Conservation (phyloP, 1,140 invertebrate species). For the Araneus ventricosus region DNA sequence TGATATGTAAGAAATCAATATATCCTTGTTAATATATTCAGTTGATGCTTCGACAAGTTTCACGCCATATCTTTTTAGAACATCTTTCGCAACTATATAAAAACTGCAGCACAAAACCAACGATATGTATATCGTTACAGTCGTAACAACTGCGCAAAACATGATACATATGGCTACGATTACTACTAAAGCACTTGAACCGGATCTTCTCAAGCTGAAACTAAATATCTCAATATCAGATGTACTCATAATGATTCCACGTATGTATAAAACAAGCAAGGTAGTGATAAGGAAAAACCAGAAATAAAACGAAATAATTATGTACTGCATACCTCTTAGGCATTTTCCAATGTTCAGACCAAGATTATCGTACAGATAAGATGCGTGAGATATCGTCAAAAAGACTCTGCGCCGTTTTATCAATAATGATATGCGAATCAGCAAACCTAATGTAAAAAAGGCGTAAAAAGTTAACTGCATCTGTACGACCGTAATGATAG, state of each 20-base stretch:
- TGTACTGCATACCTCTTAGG: neutral
- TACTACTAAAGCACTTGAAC: no score
- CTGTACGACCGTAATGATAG: neutral
- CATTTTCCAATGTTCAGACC: neutral
- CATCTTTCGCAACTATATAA: constrained; percentile 3
- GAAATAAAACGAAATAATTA: neutral
- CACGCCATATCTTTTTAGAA: neutral
- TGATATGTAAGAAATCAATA: neutral
- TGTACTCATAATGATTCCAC: neutral
- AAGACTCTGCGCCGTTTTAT: neutral
- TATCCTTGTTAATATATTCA: neutral
- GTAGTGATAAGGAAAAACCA: neutral
- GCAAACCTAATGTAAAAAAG: neutral
- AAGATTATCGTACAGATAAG: neutral
- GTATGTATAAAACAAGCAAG: neutral
- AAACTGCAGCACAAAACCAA: constrained; percentile 7
- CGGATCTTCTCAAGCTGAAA: neutral
- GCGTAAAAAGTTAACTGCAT: constrained; percentile 13
- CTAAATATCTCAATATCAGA: neutral
- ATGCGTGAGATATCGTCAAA: neutral
- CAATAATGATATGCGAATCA: neutral
- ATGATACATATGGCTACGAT: neutral
- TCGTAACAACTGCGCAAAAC: neutral
- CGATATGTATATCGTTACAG: neutral
- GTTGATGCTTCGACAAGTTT: neutral